Evolutionary conservation across 2,113 vertebrate genomes (phyloP), one percentile per base, ranked within the genome.

Genomic region (Gadus chalcogrammus): DNA sequence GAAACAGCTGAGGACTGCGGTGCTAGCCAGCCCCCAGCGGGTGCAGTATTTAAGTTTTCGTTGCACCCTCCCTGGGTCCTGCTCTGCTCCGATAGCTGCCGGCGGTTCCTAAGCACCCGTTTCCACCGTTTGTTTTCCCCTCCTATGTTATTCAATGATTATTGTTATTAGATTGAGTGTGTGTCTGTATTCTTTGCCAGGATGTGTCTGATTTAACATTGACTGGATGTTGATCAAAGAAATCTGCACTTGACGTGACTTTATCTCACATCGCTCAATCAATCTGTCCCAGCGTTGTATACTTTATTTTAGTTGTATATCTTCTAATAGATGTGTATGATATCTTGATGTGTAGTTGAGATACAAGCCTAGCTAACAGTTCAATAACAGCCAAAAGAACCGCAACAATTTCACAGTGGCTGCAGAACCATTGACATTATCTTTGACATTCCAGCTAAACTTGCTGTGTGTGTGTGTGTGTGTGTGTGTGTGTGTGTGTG

Each of bases 161-260:
- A 81, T 58, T 58, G 55, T 58, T 58, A 16, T 27, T 27, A 15
- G 61, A 27, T 62, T 58, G 55, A n/a, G 55, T 58, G 55, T 58
- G 55, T 58, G 55, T 58, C 16, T 58, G 55, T 58, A n/a, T 5
- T 16, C n/a, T 58, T 17, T 17, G 13, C n/a, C 42, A 48, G 42
- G 42, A 18, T 24, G 86, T 86, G 75, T 91, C 85, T 88, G 81
- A 82, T 85, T 80, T 72, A 72, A 66, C 42, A 78, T 88, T 90
- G 91, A 86, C 88, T 90, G 88, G 80, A 81, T 16, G 71, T 20
- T 62, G 87, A 92, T 91, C 84, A 91, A 90, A 88, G 80, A 55
- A 67, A 74, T 79, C 74, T 70, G 76, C 42, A 62, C 65, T 73
- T 35, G 48, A 52, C 66, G 11, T 59, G 73, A 64, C 70, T 56